These are phyloP conservation scores for Odontomachus brunneus DNA, from an alignment of 1,140 invertebrate species.

Conservation along the genomic window DNA sequence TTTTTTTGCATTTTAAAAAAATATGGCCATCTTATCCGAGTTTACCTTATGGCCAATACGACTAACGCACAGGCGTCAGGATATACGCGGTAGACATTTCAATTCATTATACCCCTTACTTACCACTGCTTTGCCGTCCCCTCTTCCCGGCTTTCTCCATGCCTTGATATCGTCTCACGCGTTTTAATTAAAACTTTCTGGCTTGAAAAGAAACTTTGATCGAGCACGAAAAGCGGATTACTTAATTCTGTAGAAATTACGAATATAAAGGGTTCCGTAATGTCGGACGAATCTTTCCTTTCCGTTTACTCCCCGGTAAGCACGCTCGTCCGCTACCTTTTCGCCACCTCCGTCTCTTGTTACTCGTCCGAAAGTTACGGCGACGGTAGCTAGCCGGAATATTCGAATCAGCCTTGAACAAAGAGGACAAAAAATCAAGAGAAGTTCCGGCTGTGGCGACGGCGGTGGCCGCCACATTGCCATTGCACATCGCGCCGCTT, in stretches of 20 bases:
- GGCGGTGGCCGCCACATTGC: constrained; percentile 6
- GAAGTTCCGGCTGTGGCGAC: constrained; percentile 18
- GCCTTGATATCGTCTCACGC: background rate
- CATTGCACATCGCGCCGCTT: background rate
- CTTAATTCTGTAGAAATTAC: constrained; percentile 47
- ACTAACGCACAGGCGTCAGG: background rate
- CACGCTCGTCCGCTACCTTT: background rate
- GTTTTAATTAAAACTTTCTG: constrained; percentile 58
- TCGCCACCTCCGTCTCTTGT: background rate
- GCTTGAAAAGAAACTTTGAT: constrained; percentile 47
- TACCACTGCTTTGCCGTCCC: no score
- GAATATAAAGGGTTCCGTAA: constrained; percentile 40
- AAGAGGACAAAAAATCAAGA: constrained; percentile 44
- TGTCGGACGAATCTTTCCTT: constrained; percentile 24
- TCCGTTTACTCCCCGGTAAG: constrained; percentile 31
- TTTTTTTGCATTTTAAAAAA: no score
- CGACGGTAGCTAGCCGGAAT: constrained; percentile 51
- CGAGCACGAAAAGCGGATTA: constrained; percentile 45
- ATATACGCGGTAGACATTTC: constrained; percentile 1
- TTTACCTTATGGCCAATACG: no score
- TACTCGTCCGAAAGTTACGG: constrained; percentile 38
- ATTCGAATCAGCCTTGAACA: constrained; percentile 60
- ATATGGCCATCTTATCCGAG: no score
- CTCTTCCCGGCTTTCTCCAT: no score
- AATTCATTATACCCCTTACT: background rate